Evolutionary conservation across 2,113 vertebrate genomes (phyloP).

Genomic region (human (Homo sapiens)): GRCh38 chr4:170294501-170295000

Average conservation of each 20-base stretch:
- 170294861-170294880: background rate
- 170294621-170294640: background rate
- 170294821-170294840: background rate
- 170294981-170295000: no score
- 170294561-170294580: fast-evolving
- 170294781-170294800: background rate
- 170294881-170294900: background rate
- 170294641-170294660: background rate
- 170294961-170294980: no score
- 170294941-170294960: no score
- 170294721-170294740: background rate
- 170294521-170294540: background rate
- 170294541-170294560: background rate
- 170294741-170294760: background rate
- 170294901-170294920: no score
- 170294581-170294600: background rate
- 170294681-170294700: background rate
- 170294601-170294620: background rate
- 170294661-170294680: background rate
- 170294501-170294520: fast-evolving
- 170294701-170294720: background rate
- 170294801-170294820: background rate
- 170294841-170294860: background rate
- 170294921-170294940: no score
- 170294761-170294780: background rate